Percentiles rank a stretch among this genome's conserved stretches.
phyloP scores from a whole-genome alignment of 2,888 invertebrate species.

The Noctua fimbriata region DNA sequence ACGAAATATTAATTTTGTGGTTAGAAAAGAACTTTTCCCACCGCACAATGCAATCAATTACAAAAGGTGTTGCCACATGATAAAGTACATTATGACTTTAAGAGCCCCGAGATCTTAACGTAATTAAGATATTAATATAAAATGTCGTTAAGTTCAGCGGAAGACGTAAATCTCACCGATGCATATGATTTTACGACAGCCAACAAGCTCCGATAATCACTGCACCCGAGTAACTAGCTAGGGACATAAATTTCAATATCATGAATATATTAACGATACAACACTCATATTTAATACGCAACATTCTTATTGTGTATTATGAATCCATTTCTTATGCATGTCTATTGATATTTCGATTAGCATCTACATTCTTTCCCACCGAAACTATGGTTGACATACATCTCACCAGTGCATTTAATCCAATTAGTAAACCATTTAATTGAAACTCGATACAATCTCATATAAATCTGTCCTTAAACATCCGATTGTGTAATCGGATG shows the following conservation, averaged over 20 bases:
- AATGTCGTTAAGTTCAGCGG: conserved; percentile 76
- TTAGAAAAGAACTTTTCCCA: conserved; percentile 40
- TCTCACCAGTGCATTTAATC: conserved; percentile 59
- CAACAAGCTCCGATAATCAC: conserved; percentile 63
- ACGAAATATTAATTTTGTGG: conserved; percentile 13
- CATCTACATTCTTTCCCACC: conserved; percentile 60
- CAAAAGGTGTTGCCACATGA: conserved; percentile 42
- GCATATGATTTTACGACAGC: conserved; percentile 70
- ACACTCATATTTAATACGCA: conserved; percentile 52
- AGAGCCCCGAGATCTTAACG: conserved; percentile 55
- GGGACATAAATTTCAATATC: conserved; percentile 62
- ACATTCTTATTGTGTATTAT: conserved; percentile 44
- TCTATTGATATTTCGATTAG: conserved; percentile 50
- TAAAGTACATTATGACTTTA: conserved; percentile 15
- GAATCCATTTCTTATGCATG: conserved; percentile 40
- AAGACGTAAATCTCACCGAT: conserved; percentile 78
- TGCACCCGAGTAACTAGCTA: conserved; percentile 61
- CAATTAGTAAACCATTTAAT: conserved; percentile 66
- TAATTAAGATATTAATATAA: conserved; percentile 75
- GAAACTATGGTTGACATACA: conserved; percentile 46
- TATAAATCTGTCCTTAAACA: conserved; percentile 67
- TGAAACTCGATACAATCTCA: conserved; percentile 68
- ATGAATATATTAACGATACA: conserved; percentile 59
- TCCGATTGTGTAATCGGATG: conserved; percentile 66
- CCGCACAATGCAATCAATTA: conserved; percentile 31